These are phyloP conservation scores for Prietella phreatophila DNA, from an alignment of 2,113 vertebrate genomes.

Conservation along the genomic window DNA sequence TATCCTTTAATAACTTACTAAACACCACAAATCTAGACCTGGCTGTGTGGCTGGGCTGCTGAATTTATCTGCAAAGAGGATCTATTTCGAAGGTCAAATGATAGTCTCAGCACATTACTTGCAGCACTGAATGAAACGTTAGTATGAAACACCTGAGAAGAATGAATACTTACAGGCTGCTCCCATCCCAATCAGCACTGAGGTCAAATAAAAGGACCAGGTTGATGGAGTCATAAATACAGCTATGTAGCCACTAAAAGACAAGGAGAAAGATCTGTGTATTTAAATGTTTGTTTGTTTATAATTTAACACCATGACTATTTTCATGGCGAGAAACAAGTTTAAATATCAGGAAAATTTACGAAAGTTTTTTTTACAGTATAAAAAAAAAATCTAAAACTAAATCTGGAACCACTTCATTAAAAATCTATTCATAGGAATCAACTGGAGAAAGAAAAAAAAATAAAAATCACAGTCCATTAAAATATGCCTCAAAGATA, in stretches of 20 bases:
- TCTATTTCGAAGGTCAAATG: background rate
- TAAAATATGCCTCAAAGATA: too few relatives aligned
- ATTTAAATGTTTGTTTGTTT: background rate
- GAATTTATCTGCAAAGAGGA: conserved; percentile 1
- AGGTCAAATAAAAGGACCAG: conserved; percentile 94
- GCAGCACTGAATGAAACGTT: background rate
- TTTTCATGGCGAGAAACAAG: too few relatives aligned
- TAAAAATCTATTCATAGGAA: too few relatives aligned
- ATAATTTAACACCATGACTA: too few relatives aligned
- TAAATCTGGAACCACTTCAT: too few relatives aligned
- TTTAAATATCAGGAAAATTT: too few relatives aligned
- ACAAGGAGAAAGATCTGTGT: conserved; percentile 48
- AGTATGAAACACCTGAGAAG: background rate
- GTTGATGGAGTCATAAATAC: conserved; percentile 88
- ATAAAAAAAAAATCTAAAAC: too few relatives aligned
- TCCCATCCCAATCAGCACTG: conserved; percentile 88
- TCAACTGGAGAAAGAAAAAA: too few relatives aligned
- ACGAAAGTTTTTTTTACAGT: too few relatives aligned
- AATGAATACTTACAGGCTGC: conserved; percentile 84
- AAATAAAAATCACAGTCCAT: too few relatives aligned
- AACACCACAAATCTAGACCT: conserved; percentile 23
- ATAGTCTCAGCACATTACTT: background rate
- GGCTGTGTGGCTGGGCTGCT: background rate
- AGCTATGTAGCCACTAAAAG: conserved; percentile 81
- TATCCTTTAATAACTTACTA: conserved; percentile 36